Base-by-base conservation (phyloP, 2,113 vertebrate species). In the Aptenodytes patagonicus region DNA sequence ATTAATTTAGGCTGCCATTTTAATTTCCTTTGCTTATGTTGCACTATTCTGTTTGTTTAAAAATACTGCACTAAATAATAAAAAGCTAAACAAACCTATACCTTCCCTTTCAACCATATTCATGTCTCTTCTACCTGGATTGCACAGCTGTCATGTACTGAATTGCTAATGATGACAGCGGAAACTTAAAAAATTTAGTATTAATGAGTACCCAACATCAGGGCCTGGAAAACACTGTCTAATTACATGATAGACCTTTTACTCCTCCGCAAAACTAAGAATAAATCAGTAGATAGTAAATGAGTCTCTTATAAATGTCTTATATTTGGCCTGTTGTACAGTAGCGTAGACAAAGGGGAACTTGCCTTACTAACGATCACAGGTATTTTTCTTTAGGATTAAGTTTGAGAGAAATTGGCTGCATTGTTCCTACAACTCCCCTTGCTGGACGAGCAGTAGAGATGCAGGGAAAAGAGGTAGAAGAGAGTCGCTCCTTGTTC, bases 351-450 rank as follows among this genome's bases (percentile, higher is more conserved):
- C 57, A 65, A 90, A 85, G 36, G 19, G 31, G 28, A 91, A 26
- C 42, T 79, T 51, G 57, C 61, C 34, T 54, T 65, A 17, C 49
- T 40, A 72, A 61, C 2, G 46, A 57, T 22, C 25, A 13, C 29
- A 44, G 34, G 11, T 36, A 65, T 66, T 95, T 93, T 86, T 78
- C 60, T 44, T 87, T 7, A 44, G 54, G 6, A 13, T 68, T 3
- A 38, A 84, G 38, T 32, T 54, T 62, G 64, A 81, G 65, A 68
- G 66, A 90, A 89, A 83, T 8, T 57, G 52, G 11, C 71, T 95
- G 62, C 49, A 40, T 55, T 86, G 91, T 93, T 97, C 96, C 91
- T 97, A 25, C 60, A 91, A 70, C 95, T 96, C 97, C 97, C 86
- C 90, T 92, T 97, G 83, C 90, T 97, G 97, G 94, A 89, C 72